These are phyloP conservation scores for Lycocerus yunnanus DNA, from an alignment of 2,888 invertebrate genomes.

Conservation along the genomic window DNA sequence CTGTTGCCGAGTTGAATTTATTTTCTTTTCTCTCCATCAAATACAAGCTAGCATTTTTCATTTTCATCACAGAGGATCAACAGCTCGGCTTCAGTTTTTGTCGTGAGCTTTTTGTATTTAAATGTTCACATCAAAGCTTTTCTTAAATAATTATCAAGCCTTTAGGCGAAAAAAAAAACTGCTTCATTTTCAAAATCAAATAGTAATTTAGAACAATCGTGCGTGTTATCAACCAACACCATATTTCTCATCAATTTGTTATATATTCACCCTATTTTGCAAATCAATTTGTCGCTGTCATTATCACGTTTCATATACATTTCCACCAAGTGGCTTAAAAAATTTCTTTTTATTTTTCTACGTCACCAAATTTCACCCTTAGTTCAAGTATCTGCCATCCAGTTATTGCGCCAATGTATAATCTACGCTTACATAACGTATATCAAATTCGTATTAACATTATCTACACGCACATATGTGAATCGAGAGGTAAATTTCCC, in stretches of 20 bases:
- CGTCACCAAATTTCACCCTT: not conserved
- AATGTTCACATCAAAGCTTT: not conserved
- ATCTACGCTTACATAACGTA: not conserved
- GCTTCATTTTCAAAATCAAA: not conserved
- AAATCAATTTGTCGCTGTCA: slow-evolving; percentile 36
- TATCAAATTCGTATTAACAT: not conserved
- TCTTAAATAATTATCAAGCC: not conserved
- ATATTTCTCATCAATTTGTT: slow-evolving; percentile 7
- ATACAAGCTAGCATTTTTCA: slow-evolving; percentile 34
- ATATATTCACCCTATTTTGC: slow-evolving; percentile 27
- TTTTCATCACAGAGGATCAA: slow-evolving; percentile 35
- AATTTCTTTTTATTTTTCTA: slow-evolving; percentile 10
- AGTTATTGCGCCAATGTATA: not conserved
- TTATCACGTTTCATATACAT: slow-evolving; percentile 29
- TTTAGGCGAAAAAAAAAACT: not conserved
- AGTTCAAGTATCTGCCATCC: not conserved
- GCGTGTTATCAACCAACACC: not conserved
- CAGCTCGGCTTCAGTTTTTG: slow-evolving; percentile 16
- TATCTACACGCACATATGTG: not conserved
- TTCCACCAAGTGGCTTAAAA: slow-evolving; percentile 22
- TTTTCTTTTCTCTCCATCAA: slow-evolving; percentile 34
- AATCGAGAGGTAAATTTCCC: slow-evolving; percentile 42
- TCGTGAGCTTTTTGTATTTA: slow-evolving; percentile 10
- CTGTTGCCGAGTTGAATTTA: slow-evolving; percentile 37
- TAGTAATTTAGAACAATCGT: not conserved